Base-by-base conservation (phyloP, 2,797 vertebrate genomes). In the Echiichthys vipera region DNA sequence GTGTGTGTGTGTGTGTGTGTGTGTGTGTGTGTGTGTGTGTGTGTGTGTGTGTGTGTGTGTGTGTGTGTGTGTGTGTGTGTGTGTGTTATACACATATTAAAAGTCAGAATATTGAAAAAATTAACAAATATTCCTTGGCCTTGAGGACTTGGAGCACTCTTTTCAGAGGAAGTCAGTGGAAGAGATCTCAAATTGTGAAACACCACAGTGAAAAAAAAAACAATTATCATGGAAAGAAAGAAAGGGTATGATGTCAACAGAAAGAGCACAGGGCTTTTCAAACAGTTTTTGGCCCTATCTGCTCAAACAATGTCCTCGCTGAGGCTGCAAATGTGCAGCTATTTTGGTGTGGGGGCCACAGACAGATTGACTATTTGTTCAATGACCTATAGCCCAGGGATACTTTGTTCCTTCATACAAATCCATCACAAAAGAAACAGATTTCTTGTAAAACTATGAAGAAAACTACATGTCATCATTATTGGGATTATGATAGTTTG, bases 11-110 rank as follows among this genome's bases (percentile, higher is more conserved):
- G 49, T 58, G 54, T 59, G 25, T 68, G 47, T 67, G 59, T 64
- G 27, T 3, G 10, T 25, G 27, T 25, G 40, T 37, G 54, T 64
- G 58, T 65, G 32, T 3, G 12, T 24, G 53, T 46, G 46, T 40
- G 40, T 50, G 29, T 30, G n/a, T 14, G 2, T 11, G 24, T 25
- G 29, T 29, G 9, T 9, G 29, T 24, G 37, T 22, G 63, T 72
- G 59, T 66, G 43, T 10, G 20, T 40, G 37, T 50, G 17, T 42
- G 36, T 40, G 54, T 55, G 24, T 65, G 64, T 39, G 49, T 58
- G 54, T 59, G 25, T 68, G 47, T 40, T 36, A 22, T n/a, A n/a
- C 30, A 55, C 8, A 77, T 77, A 82, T 78, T 46, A 65, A 83
- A 83, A 55, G 18, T 13, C 51, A 39, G 34, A 62, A 50, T 72